A percentile compares a stretch with the other conserved stretches of the same genome.
phyloP scores from a whole-genome alignment of 2,797 vertebrate genomes.

The Serranus cabrilla region DNA sequence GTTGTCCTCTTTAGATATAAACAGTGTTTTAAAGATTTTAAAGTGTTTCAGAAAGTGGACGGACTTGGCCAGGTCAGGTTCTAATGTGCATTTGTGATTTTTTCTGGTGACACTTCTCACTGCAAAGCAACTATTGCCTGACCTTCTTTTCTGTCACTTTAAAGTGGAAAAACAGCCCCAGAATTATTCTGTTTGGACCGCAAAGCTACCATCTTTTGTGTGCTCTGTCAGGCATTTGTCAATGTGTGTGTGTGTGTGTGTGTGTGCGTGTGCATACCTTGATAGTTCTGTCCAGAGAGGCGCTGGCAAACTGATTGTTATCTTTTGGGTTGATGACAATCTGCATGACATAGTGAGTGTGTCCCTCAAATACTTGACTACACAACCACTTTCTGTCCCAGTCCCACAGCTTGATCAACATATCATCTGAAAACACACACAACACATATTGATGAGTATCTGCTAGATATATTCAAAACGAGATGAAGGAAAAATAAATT shows the following conservation, averaged over 20 bases:
- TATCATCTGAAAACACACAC: constrained; percentile 88
- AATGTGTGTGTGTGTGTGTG: neutral
- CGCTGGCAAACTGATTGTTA: constrained; percentile 97
- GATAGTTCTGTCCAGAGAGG: constrained; percentile 94
- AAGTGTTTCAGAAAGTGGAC: too few relatives aligned
- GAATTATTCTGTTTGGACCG: neutral
- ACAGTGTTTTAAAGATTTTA: too few relatives aligned
- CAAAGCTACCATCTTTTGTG: neutral
- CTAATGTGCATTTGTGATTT: too few relatives aligned
- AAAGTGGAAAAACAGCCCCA: constrained; percentile 13
- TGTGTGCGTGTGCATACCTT: constrained; percentile 85
- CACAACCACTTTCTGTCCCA: constrained; percentile 98
- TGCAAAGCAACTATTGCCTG: too few relatives aligned
- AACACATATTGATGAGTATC: neutral
- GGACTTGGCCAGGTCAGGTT: too few relatives aligned
- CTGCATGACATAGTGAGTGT: constrained; percentile 98
- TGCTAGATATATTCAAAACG: too few relatives aligned
- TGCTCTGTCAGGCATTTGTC: neutral
- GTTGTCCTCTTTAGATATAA: too few relatives aligned
- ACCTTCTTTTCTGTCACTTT: neutral
- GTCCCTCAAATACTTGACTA: constrained; percentile 96
- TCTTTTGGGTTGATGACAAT: constrained; percentile 97
- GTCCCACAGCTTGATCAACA: constrained; percentile 98
- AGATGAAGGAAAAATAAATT: too few relatives aligned
- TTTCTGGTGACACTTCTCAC: too few relatives aligned